Evolutionary conservation across 2,888 invertebrate species (phyloP).

Genomic region (Ligdia adustata): DNA sequence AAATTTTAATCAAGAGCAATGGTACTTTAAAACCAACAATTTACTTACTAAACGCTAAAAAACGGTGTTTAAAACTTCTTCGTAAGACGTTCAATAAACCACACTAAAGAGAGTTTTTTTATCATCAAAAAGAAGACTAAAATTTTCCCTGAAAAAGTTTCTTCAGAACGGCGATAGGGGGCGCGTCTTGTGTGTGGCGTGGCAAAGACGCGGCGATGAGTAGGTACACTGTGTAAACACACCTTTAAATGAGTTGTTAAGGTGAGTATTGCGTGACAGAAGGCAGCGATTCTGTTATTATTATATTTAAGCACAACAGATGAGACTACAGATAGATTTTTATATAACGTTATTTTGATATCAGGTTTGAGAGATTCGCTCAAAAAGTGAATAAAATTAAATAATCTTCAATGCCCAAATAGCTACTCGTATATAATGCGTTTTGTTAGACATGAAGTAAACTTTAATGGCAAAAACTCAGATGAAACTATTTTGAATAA

Average conservation of each 20-base stretch:
- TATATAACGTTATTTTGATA: too few relatives aligned
- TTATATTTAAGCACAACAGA: neutral
- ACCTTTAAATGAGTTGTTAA: slow-evolving; percentile 66
- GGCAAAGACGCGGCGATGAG: slow-evolving; percentile 61
- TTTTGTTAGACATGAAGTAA: too few relatives aligned
- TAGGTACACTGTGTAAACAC: slow-evolving; percentile 66
- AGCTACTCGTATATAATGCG: too few relatives aligned
- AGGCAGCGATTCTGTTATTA: slow-evolving; percentile 10
- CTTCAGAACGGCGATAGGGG: slow-evolving; percentile 55
- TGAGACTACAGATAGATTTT: too few relatives aligned
- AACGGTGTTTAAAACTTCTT: slow-evolving; percentile 4
- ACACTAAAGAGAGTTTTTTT: slow-evolving; percentile 38
- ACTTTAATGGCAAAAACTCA: too few relatives aligned
- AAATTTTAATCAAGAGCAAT: too few relatives aligned
- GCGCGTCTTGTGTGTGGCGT: slow-evolving; percentile 61
- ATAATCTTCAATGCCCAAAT: too few relatives aligned
- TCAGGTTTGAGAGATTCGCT: too few relatives aligned
- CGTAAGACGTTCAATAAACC: slow-evolving; percentile 37
- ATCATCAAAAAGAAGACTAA: slow-evolving; percentile 32
- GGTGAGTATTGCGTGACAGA: slow-evolving; percentile 24
- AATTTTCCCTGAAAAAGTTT: slow-evolving; percentile 45
- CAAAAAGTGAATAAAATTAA: too few relatives aligned
- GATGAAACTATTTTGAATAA: too few relatives aligned
- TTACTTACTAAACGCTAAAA: neutral
- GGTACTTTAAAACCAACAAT: neutral